These are phyloP conservation scores for Sebastes alutus DNA, from an alignment of 2,797 vertebrate species.

Conservation along the genomic window DNA sequence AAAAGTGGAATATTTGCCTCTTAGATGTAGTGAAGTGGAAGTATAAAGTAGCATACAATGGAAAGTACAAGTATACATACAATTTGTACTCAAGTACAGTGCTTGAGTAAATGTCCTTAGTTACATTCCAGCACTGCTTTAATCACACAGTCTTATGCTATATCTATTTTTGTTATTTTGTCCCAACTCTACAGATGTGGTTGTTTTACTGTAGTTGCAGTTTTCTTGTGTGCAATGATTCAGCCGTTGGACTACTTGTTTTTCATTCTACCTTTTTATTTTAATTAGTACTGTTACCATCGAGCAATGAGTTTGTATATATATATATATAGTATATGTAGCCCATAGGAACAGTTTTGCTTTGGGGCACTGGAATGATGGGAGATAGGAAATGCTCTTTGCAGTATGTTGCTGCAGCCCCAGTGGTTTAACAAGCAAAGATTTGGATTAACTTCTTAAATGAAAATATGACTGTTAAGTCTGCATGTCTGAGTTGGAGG, in stretches of 20 bases:
- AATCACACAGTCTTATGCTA: not conserved
- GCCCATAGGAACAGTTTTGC: slow-evolving; percentile 5
- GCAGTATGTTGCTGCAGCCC: slow-evolving; percentile 32
- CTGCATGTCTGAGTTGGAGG: slow-evolving; percentile 32
- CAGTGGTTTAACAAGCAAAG: slow-evolving; percentile 59
- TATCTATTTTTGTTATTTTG: not conserved
- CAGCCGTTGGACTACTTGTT: not conserved
- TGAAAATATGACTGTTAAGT: slow-evolving; percentile 57
- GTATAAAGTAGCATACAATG: no score
- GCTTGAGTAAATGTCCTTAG: no score
- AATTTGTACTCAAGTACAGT: no score
- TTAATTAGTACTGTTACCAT: not conserved
- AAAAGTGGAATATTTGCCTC: no score
- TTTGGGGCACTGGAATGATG: not conserved
- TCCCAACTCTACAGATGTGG: not conserved
- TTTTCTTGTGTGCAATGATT: not conserved
- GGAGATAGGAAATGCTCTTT: slow-evolving; percentile 28
- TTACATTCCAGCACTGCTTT: no score
- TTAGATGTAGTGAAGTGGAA: no score
- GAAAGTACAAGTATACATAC: no score
- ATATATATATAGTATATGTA: not conserved
- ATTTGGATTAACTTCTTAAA: slow-evolving; percentile 64
- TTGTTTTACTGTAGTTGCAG: not conserved
- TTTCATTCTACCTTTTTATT: not conserved
- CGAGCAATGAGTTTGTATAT: no score